These are phyloP conservation scores for Zaprionus gabonicus DNA, from an alignment of 1,140 invertebrate genomes.

Conservation along the genomic window DNA sequence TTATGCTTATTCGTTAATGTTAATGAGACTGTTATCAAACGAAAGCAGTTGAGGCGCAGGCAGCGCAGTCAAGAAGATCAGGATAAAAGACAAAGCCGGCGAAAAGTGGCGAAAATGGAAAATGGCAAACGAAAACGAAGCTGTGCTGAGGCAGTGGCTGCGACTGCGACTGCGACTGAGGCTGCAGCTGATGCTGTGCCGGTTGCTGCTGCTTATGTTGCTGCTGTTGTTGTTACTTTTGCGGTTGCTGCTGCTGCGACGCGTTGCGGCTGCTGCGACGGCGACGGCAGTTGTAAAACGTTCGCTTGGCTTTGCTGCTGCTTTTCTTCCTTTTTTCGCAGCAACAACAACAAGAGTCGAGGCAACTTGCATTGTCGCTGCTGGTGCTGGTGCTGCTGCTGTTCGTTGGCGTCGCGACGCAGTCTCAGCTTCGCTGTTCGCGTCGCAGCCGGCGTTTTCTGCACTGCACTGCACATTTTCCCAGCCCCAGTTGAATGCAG, in stretches of 20 bases:
- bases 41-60: slow-evolving; percentile 5
- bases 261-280: slow-evolving; percentile 5
- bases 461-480: slow-evolving; percentile 28
- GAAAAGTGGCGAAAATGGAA: slow-evolving; percentile 26
- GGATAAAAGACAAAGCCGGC: slow-evolving; percentile 23
- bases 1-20: slow-evolving; percentile 5
- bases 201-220: too few relatives aligned
- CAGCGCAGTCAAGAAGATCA: slow-evolving; percentile 35
- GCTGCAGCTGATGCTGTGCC: too few relatives aligned
- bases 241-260: slow-evolving; percentile 10
- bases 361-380: slow-evolving; percentile 7
- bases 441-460: slow-evolving; percentile 26
- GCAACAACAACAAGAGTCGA: slow-evolving; percentile 7
- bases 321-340: slow-evolving; percentile 5
- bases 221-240: background rate
- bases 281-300: slow-evolving; percentile 63
- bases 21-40: slow-evolving; percentile 17
- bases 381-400: too few relatives aligned
- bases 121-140: slow-evolving; percentile 48
- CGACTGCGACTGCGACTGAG: too few relatives aligned
- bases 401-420: background rate
- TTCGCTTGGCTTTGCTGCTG: slow-evolving; percentile 45
- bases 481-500: slow-evolving; percentile 38
- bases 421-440: slow-evolving; percentile 8
- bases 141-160: slow-evolving; percentile 28